Conservation (phyloP, 2,888 invertebrate genomes). For the Amiota mariae region DNA sequence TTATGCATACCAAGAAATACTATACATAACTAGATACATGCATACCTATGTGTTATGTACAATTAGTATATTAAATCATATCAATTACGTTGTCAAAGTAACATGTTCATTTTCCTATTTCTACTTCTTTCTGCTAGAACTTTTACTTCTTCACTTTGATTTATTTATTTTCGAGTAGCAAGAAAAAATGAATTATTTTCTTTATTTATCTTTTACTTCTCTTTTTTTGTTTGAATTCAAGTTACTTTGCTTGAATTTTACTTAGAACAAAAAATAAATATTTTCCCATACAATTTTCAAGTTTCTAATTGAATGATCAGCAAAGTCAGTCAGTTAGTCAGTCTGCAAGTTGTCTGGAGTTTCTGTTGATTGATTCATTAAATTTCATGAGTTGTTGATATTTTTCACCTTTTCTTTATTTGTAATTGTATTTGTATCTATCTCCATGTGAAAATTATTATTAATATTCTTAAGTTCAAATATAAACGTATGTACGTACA, state of each 20-base stretch:
- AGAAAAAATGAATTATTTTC: neutral
- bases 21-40: neutral
- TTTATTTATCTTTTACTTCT: neutral
- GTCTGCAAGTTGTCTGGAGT: too few relatives aligned
- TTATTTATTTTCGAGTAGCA: conserved; percentile 37
- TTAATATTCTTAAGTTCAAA: conserved; percentile 6
- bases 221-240: neutral
- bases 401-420: conserved; percentile 24
- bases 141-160: conserved; percentile 50
- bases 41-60: neutral
- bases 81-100: conserved; percentile 66
- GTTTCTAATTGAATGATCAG: conserved; percentile 62
- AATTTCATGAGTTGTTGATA: conserved; percentile 56
- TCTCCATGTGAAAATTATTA: conserved; percentile 9
- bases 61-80: conserved; percentile 55
- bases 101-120: conserved; percentile 26
- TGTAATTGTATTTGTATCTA: conserved; percentile 2
- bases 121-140: too few relatives aligned
- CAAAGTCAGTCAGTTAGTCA: conserved; percentile 15
- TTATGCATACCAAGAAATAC: conserved; percentile 44
- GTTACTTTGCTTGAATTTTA: conserved; percentile 1
- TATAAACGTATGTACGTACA: neutral
- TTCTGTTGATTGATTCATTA: conserved; percentile 55
- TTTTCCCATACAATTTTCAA: conserved; percentile 59
- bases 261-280: conserved; percentile 13